Percentiles rank a stretch among this genome's conserved stretches.
These are phyloP conservation scores for Odontamblyopus rebecca DNA, from an alignment of 2,797 vertebrate species.

Conservation along the genomic window DNA sequence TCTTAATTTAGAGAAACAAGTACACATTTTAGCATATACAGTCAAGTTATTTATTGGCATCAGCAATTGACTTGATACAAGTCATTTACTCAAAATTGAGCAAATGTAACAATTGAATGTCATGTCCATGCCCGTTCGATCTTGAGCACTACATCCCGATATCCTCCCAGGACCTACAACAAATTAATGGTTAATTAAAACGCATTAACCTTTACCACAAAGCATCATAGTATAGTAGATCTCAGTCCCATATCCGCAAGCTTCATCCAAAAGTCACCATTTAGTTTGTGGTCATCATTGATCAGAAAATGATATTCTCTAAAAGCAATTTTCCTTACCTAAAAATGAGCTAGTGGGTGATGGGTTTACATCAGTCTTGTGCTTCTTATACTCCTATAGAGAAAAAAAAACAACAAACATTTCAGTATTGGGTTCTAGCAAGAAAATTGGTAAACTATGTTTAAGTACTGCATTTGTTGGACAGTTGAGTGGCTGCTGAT, in stretches of 20 bases:
- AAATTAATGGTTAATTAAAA: neutral
- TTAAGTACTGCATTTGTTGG: constrained; percentile 69
- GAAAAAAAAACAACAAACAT: neutral
- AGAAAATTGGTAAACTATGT: neutral
- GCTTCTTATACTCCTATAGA: neutral
- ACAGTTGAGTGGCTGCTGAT: constrained; percentile 85
- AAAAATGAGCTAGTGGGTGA: neutral
- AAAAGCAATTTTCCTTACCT: constrained; percentile 19
- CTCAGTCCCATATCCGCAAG: constrained; percentile 99
- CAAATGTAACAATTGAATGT: too few species aligned
- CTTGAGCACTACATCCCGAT: too few species aligned
- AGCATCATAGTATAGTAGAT: constrained; percentile 33
- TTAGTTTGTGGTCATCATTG: constrained; percentile 80
- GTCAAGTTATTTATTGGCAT: neutral
- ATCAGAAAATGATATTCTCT: constrained; percentile 60
- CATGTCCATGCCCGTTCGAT: too few species aligned
- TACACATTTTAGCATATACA: neutral
- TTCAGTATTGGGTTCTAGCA: neutral
- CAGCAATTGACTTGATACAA: too few species aligned
- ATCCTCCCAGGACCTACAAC: neutral
- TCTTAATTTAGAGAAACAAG: too few species aligned
- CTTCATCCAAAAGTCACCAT: constrained; percentile 90
- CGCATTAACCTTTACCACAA: fast-evolving
- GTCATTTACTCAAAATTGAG: too few species aligned
- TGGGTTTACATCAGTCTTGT: neutral